These are phyloP conservation scores for Emys orbicularis DNA, from an alignment of 2,797 vertebrate genomes.

Conservation along the genomic window DNA sequence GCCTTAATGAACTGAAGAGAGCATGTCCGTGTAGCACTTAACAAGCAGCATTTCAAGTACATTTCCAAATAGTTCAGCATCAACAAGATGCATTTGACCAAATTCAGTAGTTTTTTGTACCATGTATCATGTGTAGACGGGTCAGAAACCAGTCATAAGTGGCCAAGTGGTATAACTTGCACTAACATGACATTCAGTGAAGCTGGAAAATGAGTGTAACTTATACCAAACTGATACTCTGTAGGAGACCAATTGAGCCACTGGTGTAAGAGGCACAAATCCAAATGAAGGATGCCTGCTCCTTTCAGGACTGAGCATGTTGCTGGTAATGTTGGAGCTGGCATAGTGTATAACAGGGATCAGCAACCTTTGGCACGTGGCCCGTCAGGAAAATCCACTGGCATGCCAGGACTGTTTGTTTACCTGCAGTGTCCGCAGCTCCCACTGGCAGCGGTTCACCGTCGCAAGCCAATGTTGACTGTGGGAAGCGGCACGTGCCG, in stretches of 20 bases:
- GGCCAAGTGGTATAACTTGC: background rate
- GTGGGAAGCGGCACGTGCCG: no score
- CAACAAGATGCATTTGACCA: background rate
- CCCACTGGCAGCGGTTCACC: no score
- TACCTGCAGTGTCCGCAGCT: no score
- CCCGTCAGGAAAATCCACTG: no score
- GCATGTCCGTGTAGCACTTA: background rate
- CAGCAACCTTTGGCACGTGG: no score
- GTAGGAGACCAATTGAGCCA: background rate
- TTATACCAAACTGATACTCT: background rate
- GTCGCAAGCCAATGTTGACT: no score
- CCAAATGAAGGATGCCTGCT: background rate
- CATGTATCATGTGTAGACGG: background rate
- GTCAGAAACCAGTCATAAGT: background rate
- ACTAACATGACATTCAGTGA: background rate
- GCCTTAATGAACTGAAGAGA: background rate
- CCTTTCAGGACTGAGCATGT: rapidly evolving
- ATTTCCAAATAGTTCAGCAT: background rate
- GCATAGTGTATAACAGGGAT: background rate
- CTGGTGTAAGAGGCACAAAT: background rate
- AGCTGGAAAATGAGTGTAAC: background rate
- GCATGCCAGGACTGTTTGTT: no score
- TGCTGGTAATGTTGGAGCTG: background rate
- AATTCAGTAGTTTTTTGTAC: background rate
- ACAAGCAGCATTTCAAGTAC: background rate